Conservation (phyloP, 2,797 vertebrate genomes). For the Macropus fuliginosus region DNA sequence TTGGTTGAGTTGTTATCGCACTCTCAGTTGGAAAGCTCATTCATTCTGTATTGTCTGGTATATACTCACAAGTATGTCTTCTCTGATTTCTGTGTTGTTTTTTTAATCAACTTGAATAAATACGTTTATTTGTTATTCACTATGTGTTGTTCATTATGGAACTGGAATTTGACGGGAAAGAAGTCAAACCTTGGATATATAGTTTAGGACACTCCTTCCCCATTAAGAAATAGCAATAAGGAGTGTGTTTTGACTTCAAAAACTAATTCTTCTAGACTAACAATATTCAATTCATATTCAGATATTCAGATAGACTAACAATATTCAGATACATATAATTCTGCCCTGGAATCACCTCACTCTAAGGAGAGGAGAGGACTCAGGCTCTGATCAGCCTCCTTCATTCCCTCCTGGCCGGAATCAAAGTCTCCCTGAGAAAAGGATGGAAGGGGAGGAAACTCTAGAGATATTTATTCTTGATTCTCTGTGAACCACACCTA, state of each 20-base stretch:
- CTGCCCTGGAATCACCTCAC: not conserved
- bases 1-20: not conserved
- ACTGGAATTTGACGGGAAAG: not conserved
- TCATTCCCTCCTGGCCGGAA: not conserved
- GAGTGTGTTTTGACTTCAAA: not conserved
- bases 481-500: not conserved
- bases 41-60: not conserved
- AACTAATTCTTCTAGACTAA: not conserved
- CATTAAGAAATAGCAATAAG: not conserved
- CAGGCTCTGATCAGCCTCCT: not conserved
- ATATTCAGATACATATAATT: not conserved
- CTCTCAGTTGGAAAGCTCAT: not conserved
- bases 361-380: not conserved
- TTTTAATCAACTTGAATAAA: not conserved
- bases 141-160: not conserved
- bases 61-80: not conserved
- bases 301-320: no score
- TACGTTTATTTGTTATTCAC: not conserved
- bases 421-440: not conserved
- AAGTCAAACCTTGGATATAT: not conserved
- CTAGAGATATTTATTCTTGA: not conserved
- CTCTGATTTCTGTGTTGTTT: not conserved
- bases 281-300: not conserved
- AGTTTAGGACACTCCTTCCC: not conserved
- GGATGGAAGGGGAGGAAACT: not conserved